These are phyloP conservation scores for Tringa solitaria DNA, from an alignment of 2,113 vertebrate species.

Conservation along the genomic window DNA sequence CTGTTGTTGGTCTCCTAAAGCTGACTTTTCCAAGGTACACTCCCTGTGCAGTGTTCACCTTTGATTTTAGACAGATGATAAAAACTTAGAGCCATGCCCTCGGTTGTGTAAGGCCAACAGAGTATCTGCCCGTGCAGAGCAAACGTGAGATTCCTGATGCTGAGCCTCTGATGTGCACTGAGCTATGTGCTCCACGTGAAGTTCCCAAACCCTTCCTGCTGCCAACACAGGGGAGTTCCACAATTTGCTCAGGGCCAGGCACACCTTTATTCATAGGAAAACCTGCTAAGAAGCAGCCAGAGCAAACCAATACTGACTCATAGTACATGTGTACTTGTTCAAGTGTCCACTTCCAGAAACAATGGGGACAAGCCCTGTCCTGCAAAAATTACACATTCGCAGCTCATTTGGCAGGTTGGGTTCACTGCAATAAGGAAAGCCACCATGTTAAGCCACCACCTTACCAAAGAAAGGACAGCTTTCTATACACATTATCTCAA, in stretches of 20 bases:
- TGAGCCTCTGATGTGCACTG: not conserved
- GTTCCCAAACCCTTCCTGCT: constrained; percentile 11
- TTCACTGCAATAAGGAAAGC: not conserved
- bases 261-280: constrained; percentile 37
- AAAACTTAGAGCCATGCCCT: constrained; percentile 11
- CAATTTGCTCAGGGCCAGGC: constrained; percentile 51
- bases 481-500: not conserved
- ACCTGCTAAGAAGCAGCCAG: constrained; percentile 18
- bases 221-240: constrained; percentile 60
- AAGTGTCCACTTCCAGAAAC: constrained; percentile 58
- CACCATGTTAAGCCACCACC: not conserved
- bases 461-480: not conserved
- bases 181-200: not conserved
- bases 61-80: constrained; percentile 5
- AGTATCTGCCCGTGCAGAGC: not conserved
- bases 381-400: constrained; percentile 5
- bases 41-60: not conserved
- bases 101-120: constrained; percentile 13
- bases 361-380: constrained; percentile 34
- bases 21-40: not conserved
- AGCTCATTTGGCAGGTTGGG: not conserved
- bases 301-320: constrained; percentile 43
- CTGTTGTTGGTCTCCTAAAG: not conserved
- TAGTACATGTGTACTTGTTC: not conserved
- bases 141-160: constrained; percentile 20